Evolutionary conservation across 1,140 invertebrate genomes (phyloP), one percentile per base, ranked within the genome.

Genomic region (Papilio machaon): DNA sequence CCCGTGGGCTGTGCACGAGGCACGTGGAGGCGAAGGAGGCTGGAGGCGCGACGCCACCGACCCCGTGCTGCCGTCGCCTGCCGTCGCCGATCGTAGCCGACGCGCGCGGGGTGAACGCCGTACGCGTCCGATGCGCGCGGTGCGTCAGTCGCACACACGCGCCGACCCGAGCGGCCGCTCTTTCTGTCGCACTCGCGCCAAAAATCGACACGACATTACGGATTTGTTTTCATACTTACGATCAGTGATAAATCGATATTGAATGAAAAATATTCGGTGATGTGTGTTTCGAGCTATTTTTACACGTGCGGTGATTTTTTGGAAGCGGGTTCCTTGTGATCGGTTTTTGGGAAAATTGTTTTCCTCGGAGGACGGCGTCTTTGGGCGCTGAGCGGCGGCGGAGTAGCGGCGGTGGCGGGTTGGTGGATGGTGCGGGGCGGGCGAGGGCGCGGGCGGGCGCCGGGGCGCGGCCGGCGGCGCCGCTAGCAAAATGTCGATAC

Each of bases 401-500:
- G 89, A 86, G 87, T 86, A 88, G 87, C 85, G 89, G 87, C 89
- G 87, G 91, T 89, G 89, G 87, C 88, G 86, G 86, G 86, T 91
- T 85, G 91, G 90, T 93, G 91, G 91, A 94, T 94, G 92, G 91
- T 92, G 89, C 88, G 89, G 85, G 87, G 90, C 87, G 88, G 86
- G 90, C 87, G 91, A 90, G 90, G 89, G 85, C 88, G 90, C 87
- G 88, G 86, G 91, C 87, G 91, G 91, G 90, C 91, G 91, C 91
- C 91, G 92, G 92, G 92, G 92, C 86, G 92, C 91, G 92, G 92
- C 92, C 92, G 92, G 91, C 91, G 90, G 90, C 91, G 92, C 91
- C 92, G 91, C 91, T 94, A 93, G 91, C 90, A 89, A 93, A 92
- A 94, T 93, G 92, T 94, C 92, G 92, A 93, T 93, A 92, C 92